These are phyloP conservation scores for Orthonyx spaldingii DNA, from an alignment of 2,113 vertebrate genomes.

Conservation along the genomic window DNA sequence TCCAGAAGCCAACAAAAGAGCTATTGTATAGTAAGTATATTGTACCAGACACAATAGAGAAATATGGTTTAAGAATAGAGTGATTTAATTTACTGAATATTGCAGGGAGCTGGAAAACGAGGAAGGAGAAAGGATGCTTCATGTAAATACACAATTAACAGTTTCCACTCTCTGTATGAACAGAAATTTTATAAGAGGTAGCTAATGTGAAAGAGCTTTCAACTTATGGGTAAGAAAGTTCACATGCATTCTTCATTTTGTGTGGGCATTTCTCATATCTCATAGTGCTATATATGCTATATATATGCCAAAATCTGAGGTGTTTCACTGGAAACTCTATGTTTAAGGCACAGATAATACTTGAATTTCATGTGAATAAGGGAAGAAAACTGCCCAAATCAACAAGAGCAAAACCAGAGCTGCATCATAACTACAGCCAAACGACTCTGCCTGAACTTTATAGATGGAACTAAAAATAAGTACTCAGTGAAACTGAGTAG, in stretches of 20 bases:
- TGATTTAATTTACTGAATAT: neutral
- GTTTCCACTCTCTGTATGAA: neutral
- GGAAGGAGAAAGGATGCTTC: neutral
- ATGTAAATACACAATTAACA: neutral
- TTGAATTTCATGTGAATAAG: neutral
- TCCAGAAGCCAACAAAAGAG: conserved; percentile 7
- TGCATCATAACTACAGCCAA: neutral
- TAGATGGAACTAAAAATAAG: neutral
- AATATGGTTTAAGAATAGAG: neutral
- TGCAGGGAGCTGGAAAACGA: neutral
- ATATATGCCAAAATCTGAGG: neutral
- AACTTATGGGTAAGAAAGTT: neutral
- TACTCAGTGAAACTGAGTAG: neutral
- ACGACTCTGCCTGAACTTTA: neutral
- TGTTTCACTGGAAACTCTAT: neutral
- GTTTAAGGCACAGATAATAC: neutral
- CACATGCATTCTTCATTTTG: neutral
- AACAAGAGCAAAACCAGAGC: neutral
- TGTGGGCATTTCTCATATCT: neutral
- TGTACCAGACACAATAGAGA: neutral
- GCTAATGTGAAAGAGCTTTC: neutral
- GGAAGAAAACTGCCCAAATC: neutral
- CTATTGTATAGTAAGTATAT: neutral
- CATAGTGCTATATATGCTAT: neutral
- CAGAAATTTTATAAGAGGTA: neutral